Conservation (phyloP, 2,888 invertebrate genomes). For the Cephus sareptanus region DNA sequence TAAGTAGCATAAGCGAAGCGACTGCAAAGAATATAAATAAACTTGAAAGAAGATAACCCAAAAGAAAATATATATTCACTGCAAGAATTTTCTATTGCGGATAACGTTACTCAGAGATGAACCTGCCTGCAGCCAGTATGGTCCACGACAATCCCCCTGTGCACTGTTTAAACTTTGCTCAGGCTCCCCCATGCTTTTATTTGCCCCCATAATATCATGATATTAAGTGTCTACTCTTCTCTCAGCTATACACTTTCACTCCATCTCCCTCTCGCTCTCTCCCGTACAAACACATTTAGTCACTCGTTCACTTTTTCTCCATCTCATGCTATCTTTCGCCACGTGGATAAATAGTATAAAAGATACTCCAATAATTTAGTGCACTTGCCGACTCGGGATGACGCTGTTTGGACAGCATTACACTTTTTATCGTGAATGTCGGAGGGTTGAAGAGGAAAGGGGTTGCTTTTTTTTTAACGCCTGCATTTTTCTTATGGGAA, state of each 20-base stretch:
- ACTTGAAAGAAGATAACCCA: no score
- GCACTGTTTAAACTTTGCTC: conserved; percentile 42
- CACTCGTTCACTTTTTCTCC: not conserved
- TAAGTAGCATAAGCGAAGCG: conserved; percentile 14
- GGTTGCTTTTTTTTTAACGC: no score
- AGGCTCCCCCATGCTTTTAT: conserved; percentile 35
- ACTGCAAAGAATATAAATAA: conserved; percentile 13
- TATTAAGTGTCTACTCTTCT: conserved; percentile 42
- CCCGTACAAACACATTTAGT: not conserved
- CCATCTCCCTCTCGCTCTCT: not conserved
- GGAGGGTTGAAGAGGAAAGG: no score
- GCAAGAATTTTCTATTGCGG: conserved; percentile 11
- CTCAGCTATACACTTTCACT: no score
- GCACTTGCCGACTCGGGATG: not conserved
- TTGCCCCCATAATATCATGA: conserved; percentile 45
- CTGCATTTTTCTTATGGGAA: no score
- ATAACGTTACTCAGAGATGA: conserved; percentile 18
- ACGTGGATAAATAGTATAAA: conserved; percentile 40
- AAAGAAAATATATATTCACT: not conserved
- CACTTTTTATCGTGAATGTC: conserved; percentile 22
- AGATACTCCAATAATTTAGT: not conserved
- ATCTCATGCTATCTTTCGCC: conserved; percentile 28
- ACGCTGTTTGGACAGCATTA: conserved; percentile 42
- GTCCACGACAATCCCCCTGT: conserved; percentile 16
- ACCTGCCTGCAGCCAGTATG: conserved; percentile 2